Evolutionary conservation across 1,140 invertebrate genomes (phyloP), one percentile per base, ranked within the genome.

Genomic region (Neodiprion fabricii): DNA sequence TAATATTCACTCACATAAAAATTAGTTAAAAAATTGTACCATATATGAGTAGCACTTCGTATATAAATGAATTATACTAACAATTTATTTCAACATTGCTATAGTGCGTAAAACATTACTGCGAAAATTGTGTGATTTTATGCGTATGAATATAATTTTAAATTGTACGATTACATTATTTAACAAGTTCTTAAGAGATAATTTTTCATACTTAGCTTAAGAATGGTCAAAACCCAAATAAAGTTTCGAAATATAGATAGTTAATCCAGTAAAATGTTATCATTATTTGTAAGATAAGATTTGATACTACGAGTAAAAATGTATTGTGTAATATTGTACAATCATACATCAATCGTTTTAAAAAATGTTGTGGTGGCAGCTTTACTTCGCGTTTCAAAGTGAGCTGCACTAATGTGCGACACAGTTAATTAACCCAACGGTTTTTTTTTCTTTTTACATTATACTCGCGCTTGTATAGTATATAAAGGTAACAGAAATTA

Each of bases 401-500:
- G 83, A 85, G 83, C 83, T 85, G 83, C 84, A 80, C 84, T 83
- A 77, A 76, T 84, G 81, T 85, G 80, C 81, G 79, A 79, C 81
- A 77, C 79, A 74, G 82, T 79, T 83, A 81, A 73, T 78, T 85
- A 82, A 78, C 79, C 79, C 81, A 84, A 83, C 77, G 78, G 73
- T 84, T 83, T 84, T 85, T 82, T 40, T 21, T 72, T 61, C n/a
- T 28, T 28, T 72, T 67, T 61, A 40, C 47, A 23, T 66, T 17
- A 67, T 74, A 48, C n/a, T 67, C 14, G 21, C 66, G 40, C 14
- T 73, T 7, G 11, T 40, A 48, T 69, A 17, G 66, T 67, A 47
- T 61, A 73, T 28, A 71, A 71, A 70, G 5, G 40, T 66, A 61
- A 10, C 70, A 71, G 47, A 48, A 14, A 47, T 11, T 28, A 50